A percentile compares a stretch with the other conserved stretches of the same genome.
Evolutionary conservation across 2,888 invertebrate genomes (phyloP).

Genomic region (Drosophila limbata): DNA sequence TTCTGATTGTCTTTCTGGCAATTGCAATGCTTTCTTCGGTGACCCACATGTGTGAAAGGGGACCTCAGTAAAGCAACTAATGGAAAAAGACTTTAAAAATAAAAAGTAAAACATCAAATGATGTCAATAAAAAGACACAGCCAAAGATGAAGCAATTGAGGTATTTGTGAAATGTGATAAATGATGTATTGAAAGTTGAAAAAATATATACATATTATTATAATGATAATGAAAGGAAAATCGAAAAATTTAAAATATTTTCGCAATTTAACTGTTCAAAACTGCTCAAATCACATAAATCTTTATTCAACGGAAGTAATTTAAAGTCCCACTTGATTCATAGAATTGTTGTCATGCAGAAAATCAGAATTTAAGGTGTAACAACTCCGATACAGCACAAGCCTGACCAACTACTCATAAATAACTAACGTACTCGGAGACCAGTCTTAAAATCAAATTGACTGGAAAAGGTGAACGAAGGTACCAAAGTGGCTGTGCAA

Average conservation of each 20-base stretch:
- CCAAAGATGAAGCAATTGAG: background rate
- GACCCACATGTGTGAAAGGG: conserved; percentile 11
- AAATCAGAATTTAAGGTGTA: conserved; percentile 2
- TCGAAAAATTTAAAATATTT: background rate
- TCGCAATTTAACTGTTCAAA: background rate
- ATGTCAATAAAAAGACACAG: background rate
- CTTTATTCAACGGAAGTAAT: background rate
- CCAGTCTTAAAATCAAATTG: conserved; percentile 61
- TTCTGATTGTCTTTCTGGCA: conserved; percentile 29
- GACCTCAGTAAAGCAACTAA: background rate
- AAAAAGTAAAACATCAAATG: background rate
- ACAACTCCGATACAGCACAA: conserved; percentile 7
- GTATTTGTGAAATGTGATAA: background rate
- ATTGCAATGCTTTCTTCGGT: conserved; percentile 11
- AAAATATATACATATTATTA: background rate
- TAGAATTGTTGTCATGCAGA: background rate
- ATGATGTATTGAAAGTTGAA: too few species aligned
- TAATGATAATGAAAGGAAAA: background rate
- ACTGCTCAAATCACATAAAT: background rate
- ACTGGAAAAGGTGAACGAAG: conserved; percentile 58
- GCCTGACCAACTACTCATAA: conserved; percentile 44
- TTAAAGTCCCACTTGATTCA: background rate
- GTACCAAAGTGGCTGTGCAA: conserved; percentile 53
- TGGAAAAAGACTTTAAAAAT: background rate
- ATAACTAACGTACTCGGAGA: conserved; percentile 61